Evolutionary conservation across 1,140 invertebrate genomes (phyloP), one percentile per base, ranked within the genome.

Genomic region (Brachionus plicatilis): DNA sequence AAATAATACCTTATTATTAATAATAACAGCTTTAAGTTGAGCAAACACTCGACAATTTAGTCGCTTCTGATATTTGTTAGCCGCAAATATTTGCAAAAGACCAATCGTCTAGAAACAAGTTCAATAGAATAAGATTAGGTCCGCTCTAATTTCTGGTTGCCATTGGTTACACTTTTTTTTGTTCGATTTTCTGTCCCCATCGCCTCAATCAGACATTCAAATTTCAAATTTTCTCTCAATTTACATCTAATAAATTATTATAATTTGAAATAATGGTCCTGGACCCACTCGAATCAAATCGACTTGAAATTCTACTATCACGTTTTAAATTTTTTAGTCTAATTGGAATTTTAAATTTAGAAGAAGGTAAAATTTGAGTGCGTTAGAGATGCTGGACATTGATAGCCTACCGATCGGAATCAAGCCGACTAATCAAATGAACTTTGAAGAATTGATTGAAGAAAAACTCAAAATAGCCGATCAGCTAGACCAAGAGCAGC

Each of bases 381-480:
- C 1, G 33, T 37, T 27, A 68, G 45, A 75, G n/a, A 75, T 76
- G 72, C 27, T 76, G 72, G 72, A 76, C 45, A 76, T 76, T 50
- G 72, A 76, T 50, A 76, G 45, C 45, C 43, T 76, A 50, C 72
- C 72, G n/a, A 76, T 76, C 47, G 72, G 72, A 14, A 17, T 76
- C 17, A 76, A 76, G 33, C 72, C 72, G 24, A 76, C 72, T 14
- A 76, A 76, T 50, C 7, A 29, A 76, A 76, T 76, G 72, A 27
- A 47, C 24, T 76, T 76, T 33, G 72, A 76, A 50, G 72, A 76
- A 50, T 33, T 76, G 29, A 76, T 76, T 24, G 72, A 76, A 27
- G 72, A 76, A 76, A 76, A 76, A 76, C 43, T 76, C 27, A 76
- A 76, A 76, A 76, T 76, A 50, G 72, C 72, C 27, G 72, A 76